phyloP scores from a whole-genome alignment of 2,113 vertebrate species.

The Varanus salvator region DNA sequence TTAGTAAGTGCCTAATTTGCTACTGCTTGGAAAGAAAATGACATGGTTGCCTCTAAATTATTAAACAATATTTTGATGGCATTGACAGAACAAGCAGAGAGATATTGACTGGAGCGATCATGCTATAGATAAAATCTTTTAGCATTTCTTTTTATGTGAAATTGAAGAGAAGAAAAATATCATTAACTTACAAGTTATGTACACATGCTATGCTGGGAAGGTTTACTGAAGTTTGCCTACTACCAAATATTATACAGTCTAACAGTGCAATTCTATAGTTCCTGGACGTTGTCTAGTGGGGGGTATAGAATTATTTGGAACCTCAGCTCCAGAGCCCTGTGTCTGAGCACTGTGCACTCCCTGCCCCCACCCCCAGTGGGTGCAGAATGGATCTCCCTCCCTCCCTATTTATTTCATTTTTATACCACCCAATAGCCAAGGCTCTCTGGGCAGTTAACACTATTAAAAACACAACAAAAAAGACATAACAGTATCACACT shows the following conservation, averaged over 20 bases:
- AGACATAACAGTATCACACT: no score
- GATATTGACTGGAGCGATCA: slow-evolving; percentile 71
- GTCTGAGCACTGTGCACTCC: no score
- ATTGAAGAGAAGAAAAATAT: slow-evolving; percentile 77
- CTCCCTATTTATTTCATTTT: no score
- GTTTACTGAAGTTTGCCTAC: slow-evolving; percentile 51
- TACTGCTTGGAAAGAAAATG: slow-evolving; percentile 77
- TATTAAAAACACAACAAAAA: no score
- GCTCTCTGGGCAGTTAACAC: no score
- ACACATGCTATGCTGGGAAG: slow-evolving; percentile 65
- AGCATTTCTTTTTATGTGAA: slow-evolving; percentile 71
- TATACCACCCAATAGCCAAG: no score
- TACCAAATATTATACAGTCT: slow-evolving; percentile 38
- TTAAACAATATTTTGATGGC: slow-evolving; percentile 81
- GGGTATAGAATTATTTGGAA: no score
- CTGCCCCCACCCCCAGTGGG: no score
- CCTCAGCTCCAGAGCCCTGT: no score
- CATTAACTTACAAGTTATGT: slow-evolving; percentile 73
- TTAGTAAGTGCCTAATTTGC: slow-evolving; percentile 81
- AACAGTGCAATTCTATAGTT: slow-evolving; percentile 37
- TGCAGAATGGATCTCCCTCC: no score
- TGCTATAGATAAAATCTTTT: slow-evolving; percentile 56
- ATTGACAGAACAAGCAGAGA: slow-evolving; percentile 73
- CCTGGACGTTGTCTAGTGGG: no score
- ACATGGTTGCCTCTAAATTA: slow-evolving; percentile 78